Evolutionary conservation across 2,113 vertebrate species (phyloP).

Genomic region (Gnathonemus longibarbis): DNA sequence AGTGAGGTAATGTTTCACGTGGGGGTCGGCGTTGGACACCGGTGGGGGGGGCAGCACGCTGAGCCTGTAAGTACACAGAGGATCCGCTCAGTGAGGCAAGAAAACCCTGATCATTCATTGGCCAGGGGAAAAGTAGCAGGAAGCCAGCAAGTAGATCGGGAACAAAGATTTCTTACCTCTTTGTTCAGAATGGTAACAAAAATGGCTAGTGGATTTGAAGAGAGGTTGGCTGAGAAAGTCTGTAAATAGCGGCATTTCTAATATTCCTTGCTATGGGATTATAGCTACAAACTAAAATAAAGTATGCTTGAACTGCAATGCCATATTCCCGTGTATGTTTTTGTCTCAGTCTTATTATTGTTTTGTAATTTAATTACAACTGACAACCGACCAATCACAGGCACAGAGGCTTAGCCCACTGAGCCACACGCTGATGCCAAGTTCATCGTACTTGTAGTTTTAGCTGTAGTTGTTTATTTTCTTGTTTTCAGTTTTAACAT

Average conservation of each 20-base stretch:
- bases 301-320: neutral
- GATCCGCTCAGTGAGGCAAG: neutral
- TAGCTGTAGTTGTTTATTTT: no score
- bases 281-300: neutral
- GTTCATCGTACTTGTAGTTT: no score
- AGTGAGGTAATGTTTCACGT: neutral
- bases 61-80: neutral
- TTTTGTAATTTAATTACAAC: no score
- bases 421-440: no score
- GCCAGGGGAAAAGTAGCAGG: neutral
- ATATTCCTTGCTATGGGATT: neutral
- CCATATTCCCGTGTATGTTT: neutral
- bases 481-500: no score
- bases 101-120: neutral
- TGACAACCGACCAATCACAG: no score
- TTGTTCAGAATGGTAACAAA: neutral
- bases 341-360: neutral
- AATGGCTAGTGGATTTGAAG: neutral
- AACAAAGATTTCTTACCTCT: neutral
- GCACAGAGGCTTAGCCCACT: no score
- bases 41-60: neutral
- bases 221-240: neutral
- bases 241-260: neutral
- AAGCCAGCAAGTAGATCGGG: neutral
- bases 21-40: neutral